phyloP scores from a whole-genome alignment of 2,888 invertebrate species.

The Ophion obscuratus region DNA sequence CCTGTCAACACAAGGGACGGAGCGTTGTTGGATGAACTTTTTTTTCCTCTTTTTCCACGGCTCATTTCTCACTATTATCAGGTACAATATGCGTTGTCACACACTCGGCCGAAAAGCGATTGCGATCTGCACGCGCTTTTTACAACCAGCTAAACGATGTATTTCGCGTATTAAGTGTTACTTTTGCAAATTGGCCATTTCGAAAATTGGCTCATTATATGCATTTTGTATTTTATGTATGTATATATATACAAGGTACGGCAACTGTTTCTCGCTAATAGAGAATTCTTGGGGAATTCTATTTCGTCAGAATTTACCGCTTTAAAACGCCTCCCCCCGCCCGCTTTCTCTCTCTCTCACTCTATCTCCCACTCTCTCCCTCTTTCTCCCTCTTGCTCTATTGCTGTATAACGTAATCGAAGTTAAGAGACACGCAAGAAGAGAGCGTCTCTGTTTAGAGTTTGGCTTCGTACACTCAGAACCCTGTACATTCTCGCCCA shows the following conservation, averaged over 20 bases:
- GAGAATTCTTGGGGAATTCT: slow-evolving; percentile 60
- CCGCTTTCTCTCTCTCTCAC: neutral
- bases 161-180: slow-evolving; percentile 34
- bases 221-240: neutral
- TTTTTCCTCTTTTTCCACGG: neutral
- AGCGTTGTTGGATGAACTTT: neutral
- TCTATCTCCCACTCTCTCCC: neutral
- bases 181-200: slow-evolving; percentile 39
- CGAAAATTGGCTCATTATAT: slow-evolving; percentile 28
- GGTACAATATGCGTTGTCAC: neutral
- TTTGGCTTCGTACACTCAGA: slow-evolving; percentile 6
- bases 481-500: neutral
- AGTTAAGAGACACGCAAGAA: slow-evolving; percentile 72
- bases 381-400: slow-evolving; percentile 1
- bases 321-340: slow-evolving; percentile 48
- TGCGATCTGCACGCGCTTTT: slow-evolving; percentile 9
- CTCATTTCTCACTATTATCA: neutral
- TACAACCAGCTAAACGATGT: neutral
- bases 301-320: slow-evolving; percentile 60
- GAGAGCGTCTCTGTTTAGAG: slow-evolving; percentile 61
- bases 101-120: neutral
- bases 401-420: slow-evolving; percentile 65
- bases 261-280: slow-evolving; percentile 54
- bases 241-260: slow-evolving; percentile 17
- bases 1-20: neutral